These are phyloP conservation scores for Diadumene lineata DNA, from an alignment of 92 coral and sea anemone genomes.

Conservation along the genomic window DNA sequence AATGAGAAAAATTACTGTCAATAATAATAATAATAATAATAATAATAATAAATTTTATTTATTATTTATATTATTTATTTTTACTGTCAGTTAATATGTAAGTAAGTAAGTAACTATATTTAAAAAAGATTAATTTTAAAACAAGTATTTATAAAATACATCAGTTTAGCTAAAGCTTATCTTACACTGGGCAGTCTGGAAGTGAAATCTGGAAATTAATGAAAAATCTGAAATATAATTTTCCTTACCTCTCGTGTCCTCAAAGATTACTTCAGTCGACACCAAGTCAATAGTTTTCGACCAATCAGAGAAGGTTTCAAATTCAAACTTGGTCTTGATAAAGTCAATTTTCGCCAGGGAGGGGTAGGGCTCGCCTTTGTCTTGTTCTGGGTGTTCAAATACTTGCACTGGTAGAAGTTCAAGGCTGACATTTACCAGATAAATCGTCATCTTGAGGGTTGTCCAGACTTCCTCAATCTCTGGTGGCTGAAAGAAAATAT, in stretches of 20 bases:
- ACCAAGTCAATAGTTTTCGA: conserved; percentile 94
- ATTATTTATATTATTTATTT: no score
- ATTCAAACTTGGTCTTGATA: conserved; percentile 90
- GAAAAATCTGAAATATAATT: not conserved
- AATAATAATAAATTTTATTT: no score
- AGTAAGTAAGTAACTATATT: no score
- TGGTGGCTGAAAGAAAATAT: conserved; percentile 56
- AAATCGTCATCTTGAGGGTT: conserved; percentile 80
- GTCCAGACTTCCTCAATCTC: conserved; percentile 92
- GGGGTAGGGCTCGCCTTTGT: conserved; percentile 45
- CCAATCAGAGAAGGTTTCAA: conserved; percentile 96
- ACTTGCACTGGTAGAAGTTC: conserved; percentile 83
- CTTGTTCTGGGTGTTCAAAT: conserved; percentile 73
- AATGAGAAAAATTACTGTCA: no score
- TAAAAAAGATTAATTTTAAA: no score
- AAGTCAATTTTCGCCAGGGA: conserved; percentile 95
- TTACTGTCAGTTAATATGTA: no score
- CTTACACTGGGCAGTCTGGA: not conserved
- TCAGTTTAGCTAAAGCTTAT: no score
- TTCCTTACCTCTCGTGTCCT: conserved; percentile 85
- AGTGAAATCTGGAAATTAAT: not conserved
- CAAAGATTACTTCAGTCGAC: conserved; percentile 91
- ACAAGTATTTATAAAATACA: no score
- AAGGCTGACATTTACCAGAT: conserved; percentile 87
- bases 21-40: no score